Base-by-base conservation (phyloP, 2,113 vertebrate species). In the Seriola aureovittata region DNA sequence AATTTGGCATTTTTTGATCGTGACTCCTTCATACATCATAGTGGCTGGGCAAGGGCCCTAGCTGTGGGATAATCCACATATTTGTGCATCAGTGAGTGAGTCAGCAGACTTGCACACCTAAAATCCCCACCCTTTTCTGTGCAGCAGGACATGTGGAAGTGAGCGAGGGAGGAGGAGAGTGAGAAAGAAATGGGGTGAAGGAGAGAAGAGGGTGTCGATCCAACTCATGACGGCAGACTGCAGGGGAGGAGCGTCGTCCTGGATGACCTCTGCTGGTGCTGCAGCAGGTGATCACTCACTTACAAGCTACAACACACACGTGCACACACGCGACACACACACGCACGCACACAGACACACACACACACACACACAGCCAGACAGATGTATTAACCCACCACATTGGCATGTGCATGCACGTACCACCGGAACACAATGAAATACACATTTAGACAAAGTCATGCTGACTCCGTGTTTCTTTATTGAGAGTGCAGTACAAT, bases 141-240 rank as follows among this genome's bases (percentile, higher is more conserved):
- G 75, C 79, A 81, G 81, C 55, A 87, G 67, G 60, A 65, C 70
- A 85, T 74, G 62, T 76, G 44, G 32, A 60, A 36, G 59, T 42
- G 21, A 88, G 23, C 48, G 71, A 72, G 46, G 21, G 34, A 74
- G 70, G n/a, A 40, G 25, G 42, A 60, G 34, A 19, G 38, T 1
- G 29, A 77, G 40, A 17, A 5, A 23, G 70, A 32, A 50, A 67
- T 5, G 4, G 58, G 38, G 16, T n/a, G 34, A 82, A 59, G 63
- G 52, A 78, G 57, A 73, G 62, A 65, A 58, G 55, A 82, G 81
- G 60, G 71, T 48, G 64, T 74, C 60, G 57, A 80, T 87, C 68
- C 77, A 88, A 88, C 71, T 85, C 89, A 71, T 89, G 86, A 66
- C 87, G 85, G 86, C 75, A 80, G 85, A 90, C 90, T 84, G 91